phyloP scores from a whole-genome alignment of 2,797 vertebrate genomes.

The Eremophila alpestris region DNA sequence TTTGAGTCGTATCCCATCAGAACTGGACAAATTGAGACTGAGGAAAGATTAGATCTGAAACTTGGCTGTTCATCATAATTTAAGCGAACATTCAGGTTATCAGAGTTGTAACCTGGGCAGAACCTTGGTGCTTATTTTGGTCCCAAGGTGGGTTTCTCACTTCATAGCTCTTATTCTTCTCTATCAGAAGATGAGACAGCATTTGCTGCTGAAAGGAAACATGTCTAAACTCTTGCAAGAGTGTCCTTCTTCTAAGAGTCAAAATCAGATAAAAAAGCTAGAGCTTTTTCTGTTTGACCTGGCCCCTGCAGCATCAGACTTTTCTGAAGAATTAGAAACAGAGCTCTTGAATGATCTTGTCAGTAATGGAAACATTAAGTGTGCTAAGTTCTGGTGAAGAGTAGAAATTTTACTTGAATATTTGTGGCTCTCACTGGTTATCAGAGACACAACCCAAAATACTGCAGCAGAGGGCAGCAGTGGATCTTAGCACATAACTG shows the following conservation, averaged over 20 bases:
- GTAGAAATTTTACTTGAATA: neutral
- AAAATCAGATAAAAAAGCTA: neutral
- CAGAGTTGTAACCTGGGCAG: neutral
- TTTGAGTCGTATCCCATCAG: neutral
- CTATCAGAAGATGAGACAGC: neutral
- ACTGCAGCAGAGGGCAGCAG: constrained; percentile 61
- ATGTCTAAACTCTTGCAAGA: neutral
- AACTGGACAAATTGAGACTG: neutral
- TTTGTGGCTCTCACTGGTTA: neutral
- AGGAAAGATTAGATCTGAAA: neutral
- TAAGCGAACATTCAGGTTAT: neutral
- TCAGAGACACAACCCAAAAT: neutral
- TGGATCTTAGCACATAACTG: neutral
- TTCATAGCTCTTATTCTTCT: neutral
- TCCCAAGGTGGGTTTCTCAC: neutral
- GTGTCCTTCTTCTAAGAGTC: neutral
- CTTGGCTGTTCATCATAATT: neutral
- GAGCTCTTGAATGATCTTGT: neutral
- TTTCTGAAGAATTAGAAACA: neutral
- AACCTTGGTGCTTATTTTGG: neutral
- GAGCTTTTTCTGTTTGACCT: neutral
- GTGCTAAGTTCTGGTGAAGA: neutral
- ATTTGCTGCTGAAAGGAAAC: neutral
- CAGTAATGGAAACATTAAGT: neutral
- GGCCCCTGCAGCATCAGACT: neutral